These are phyloP conservation scores for Nerophis ophidion DNA, from an alignment of 2,113 vertebrate species.

Conservation along the genomic window DNA sequence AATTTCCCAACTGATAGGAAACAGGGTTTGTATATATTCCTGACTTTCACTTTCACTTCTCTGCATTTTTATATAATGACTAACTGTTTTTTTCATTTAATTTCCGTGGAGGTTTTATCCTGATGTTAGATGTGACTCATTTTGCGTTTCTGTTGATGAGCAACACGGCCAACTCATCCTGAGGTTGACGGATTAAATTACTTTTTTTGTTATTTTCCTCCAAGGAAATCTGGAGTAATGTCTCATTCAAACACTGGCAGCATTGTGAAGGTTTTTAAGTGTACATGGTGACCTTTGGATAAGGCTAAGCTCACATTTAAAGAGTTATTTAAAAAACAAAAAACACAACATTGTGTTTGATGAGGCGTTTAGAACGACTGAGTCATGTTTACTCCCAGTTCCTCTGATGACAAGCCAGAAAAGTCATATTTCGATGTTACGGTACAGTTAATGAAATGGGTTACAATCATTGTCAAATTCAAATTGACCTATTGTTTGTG, in stretches of 20 bases:
- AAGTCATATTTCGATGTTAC: too few species aligned
- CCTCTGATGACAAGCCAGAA: too few species aligned
- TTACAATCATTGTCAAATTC: too few species aligned
- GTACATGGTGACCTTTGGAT: not conserved
- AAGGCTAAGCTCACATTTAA: not conserved
- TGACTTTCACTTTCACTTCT: not conserved
- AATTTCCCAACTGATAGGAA: too few species aligned
- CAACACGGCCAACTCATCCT: not conserved
- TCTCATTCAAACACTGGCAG: not conserved
- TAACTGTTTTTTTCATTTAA: constrained; percentile 9
- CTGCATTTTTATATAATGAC: constrained; percentile 22
- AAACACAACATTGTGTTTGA: too few species aligned
- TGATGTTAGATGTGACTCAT: constrained; percentile 13
- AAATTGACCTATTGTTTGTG: too few species aligned
- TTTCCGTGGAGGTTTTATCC: constrained; percentile 6
- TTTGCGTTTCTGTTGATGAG: not conserved
- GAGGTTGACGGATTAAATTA: not conserved
- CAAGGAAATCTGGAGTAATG: not conserved
- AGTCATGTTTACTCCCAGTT: too few species aligned
- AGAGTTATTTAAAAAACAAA: not conserved
- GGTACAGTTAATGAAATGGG: too few species aligned
- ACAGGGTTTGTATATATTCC: not conserved
- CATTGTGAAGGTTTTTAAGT: not conserved
- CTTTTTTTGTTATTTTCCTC: not conserved
- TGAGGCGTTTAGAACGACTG: too few species aligned